Evolutionary conservation across 2,888 invertebrate genomes (phyloP), one percentile per base, ranked within the genome.

Genomic region (Trissolcus japonicus): DNA sequence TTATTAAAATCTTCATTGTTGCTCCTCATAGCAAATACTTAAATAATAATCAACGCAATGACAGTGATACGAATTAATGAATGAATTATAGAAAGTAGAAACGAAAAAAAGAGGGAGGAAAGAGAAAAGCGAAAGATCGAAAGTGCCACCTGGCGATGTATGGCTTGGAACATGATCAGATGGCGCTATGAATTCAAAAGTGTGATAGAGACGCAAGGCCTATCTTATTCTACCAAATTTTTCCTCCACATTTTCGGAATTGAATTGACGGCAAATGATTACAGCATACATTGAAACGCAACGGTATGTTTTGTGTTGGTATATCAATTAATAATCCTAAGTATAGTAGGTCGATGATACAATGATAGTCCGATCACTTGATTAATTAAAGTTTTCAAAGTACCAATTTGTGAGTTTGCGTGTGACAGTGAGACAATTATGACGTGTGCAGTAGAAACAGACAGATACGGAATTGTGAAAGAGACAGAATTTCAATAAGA

Each of bases 1-100:
- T 82, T 85, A 86, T 84, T 84, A 86, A 86, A 86, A 86, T 84
- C 83, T 86, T 86, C 84, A 86, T 86, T 86, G 80, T 83, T 81
- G 80, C 81, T 80, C 82, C 80, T 84, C 82, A 82, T 85, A 85
- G 83, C 82, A 82, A 81, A 82, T 78, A 82, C 81, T 82, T 86
- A 83, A 85, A 86, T 83, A 84, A 86, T 86, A 86, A 83, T 86
- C 84, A 86, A 86, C 84, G 67, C 74, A 74, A 57, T 67, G 46
- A 57, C 41, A 60, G 55, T 65, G 54, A 62, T 74, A 67, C 57
- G 74, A 74, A 74, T 80, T 79, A 79, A 81, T 81, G 80, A 79
- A 76, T 73, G 76, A 73, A 80, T 56, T 66, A 59, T 25, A 48
- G 11, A 17, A 14, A 40, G 43, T 11, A 40, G n/a, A 40, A 53